These are phyloP conservation scores for Chondrosia reniformis DNA, from an alignment of 37 sponge, comb jelly and placozoan species.

Conservation along the genomic window DNA sequence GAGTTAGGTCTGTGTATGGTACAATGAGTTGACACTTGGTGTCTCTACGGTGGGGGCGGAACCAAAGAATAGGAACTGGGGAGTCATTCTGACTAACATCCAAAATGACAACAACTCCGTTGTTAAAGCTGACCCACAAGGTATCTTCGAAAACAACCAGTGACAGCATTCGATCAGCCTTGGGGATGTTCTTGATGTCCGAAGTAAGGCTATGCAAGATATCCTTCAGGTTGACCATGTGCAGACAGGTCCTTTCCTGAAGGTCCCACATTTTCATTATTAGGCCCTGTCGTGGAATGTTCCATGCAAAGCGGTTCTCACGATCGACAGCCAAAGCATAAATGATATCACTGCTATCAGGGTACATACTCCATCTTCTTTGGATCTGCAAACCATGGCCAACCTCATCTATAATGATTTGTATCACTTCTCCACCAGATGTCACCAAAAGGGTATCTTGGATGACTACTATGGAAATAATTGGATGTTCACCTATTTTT, in stretches of 20 bases:
- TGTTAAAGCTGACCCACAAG: slow-evolving; percentile 63
- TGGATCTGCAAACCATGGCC: no score
- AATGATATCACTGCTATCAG: slow-evolving; percentile 32
- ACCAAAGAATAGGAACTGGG: slow-evolving; percentile 31
- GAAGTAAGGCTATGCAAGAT: no score
- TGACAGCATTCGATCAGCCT: slow-evolving; percentile 47
- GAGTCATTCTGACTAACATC: slow-evolving; percentile 22
- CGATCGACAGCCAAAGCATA: slow-evolving; percentile 47
- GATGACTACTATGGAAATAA: slow-evolving; percentile 66
- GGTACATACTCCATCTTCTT: slow-evolving; percentile 38
- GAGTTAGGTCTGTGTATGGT: slow-evolving; percentile 5
- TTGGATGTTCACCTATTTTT: slow-evolving; percentile 46
- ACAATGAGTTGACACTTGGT: slow-evolving; percentile 52
- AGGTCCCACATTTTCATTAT: slow-evolving; percentile 60
- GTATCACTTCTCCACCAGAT: slow-evolving; percentile 69
- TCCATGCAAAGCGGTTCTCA: slow-evolving; percentile 46
- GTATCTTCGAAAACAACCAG: slow-evolving; percentile 46
- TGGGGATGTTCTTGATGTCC: slow-evolving; percentile 27
- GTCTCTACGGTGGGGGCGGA: slow-evolving; percentile 48
- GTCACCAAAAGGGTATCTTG: slow-evolving; percentile 55
- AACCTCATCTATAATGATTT: slow-evolving; percentile 45
- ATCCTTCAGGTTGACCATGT: slow-evolving; percentile 25
- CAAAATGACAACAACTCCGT: slow-evolving; percentile 58
- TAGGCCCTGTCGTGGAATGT: slow-evolving; percentile 21
- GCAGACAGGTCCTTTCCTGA: slow-evolving; percentile 15